phyloP scores from a whole-genome alignment of 2,888 invertebrate species.

The Drosophila cognata region DNA sequence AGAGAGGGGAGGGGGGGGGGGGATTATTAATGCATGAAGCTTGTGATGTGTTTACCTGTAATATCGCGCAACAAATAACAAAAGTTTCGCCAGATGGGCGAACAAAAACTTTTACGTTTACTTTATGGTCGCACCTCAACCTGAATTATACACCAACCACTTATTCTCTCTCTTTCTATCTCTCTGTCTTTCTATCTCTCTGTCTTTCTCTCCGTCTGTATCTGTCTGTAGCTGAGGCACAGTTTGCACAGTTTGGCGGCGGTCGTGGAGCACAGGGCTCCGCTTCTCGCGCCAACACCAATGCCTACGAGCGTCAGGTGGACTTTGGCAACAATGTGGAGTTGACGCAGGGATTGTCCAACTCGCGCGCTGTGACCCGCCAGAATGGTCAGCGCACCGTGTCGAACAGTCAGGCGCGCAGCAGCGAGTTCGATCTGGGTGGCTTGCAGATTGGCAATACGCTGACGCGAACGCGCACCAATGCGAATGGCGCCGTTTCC shows the following conservation, averaged over 20 bases:
- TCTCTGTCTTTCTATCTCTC: background rate
- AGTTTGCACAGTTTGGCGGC: conserved; percentile 47
- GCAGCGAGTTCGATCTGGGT: conserved; percentile 77
- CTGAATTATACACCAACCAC: background rate
- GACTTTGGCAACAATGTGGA: conserved; percentile 72
- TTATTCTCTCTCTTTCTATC: background rate
- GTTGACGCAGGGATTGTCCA: conserved; percentile 67
- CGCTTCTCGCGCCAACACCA: conserved; percentile 74
- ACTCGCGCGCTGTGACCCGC: conserved; percentile 77
- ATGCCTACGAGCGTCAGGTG: conserved; percentile 73
- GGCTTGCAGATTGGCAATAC: conserved; percentile 82
- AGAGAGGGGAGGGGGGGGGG: conserved; percentile 16
- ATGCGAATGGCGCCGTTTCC: conserved; percentile 75
- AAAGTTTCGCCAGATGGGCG: conserved; percentile 50
- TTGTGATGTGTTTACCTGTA: conserved; percentile 63
- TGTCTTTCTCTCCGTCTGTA: background rate
- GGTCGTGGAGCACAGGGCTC: conserved; percentile 65
- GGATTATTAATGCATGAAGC: conserved; percentile 57
- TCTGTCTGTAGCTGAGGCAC: conserved; percentile 55
- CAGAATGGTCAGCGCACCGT: conserved; percentile 76
- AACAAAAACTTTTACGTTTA: conserved; percentile 50
- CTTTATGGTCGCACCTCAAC: conserved; percentile 11
- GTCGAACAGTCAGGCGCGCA: conserved; percentile 73
- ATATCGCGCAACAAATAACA: conserved; percentile 65
- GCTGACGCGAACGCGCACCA: conserved; percentile 72